phyloP scores from a whole-genome alignment of 2,888 invertebrate genomes.

The Oligia latruncula region DNA sequence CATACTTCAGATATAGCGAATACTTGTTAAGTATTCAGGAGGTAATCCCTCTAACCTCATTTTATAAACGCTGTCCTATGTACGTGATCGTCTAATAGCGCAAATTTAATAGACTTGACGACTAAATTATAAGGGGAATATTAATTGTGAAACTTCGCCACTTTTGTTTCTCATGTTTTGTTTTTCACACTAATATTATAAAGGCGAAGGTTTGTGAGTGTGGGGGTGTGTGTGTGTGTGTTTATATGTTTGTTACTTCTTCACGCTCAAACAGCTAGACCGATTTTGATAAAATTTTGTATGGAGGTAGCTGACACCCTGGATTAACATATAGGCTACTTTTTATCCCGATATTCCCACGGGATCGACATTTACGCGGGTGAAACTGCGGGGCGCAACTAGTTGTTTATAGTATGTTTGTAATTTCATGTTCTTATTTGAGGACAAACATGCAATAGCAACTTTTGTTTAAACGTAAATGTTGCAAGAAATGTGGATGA shows the following conservation, averaged over 20 bases:
- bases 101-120: conserved; percentile 44
- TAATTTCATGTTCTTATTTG: conserved; percentile 1
- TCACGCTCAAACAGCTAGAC: too few relatives aligned
- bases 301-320: too few relatives aligned
- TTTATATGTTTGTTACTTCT: too few relatives aligned
- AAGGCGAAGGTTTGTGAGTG: too few relatives aligned
- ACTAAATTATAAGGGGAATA: conserved; percentile 32
- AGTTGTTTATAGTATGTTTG: neutral
- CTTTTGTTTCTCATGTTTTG: too few relatives aligned
- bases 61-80: conserved; percentile 59
- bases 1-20: conserved; percentile 63
- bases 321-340: too few relatives aligned
- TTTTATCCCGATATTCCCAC: too few relatives aligned
- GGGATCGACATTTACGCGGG: too few relatives aligned
- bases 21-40: conserved; percentile 67
- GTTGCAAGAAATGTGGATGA: neutral
- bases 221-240: too few relatives aligned
- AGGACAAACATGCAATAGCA: conserved; percentile 11
- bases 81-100: conserved; percentile 53
- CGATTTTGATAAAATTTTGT: too few relatives aligned
- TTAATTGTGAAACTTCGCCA: conserved; percentile 12
- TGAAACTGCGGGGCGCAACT: too few relatives aligned
- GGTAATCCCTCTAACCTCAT: conserved; percentile 65
- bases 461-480: conserved; percentile 1
- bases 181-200: too few relatives aligned